Evolutionary conservation across 2,888 invertebrate species (phyloP), one percentile per base, ranked within the genome.

Genomic region (Hyposoter dolosus): DNA sequence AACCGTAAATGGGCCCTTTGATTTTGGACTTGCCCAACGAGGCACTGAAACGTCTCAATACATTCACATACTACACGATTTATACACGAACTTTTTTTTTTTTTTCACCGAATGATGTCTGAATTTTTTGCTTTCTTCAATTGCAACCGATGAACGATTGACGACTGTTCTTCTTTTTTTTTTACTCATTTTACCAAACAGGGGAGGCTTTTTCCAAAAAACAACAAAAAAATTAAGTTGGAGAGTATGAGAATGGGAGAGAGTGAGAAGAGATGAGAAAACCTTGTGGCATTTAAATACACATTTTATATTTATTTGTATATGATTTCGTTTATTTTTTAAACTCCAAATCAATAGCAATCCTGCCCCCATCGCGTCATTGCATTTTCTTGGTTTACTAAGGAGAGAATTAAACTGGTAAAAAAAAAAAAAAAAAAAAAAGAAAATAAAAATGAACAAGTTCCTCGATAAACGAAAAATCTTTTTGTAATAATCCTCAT

Each of bases 251-350:
- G 10, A 45, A n/a, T 40, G 87, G 79, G 28, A 40, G 43, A 35
- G 35, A 35, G 32, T 23, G 43, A 71, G 2, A 3, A 43, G 17
- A 47, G 88, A 80, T 82, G 85, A 87, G 81, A 85, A 87, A 69
- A 89, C 86, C 89, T 90, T 90, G 90, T 91, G 90, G 91, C 92
- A 91, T 91, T 91, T 91, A 90, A 92, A 92, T 92, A 92, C 90
- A 92, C 88, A 88, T 91, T 92, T 92, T 92, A 90, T 92, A 92
- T 92, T 92, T 91, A 92, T 92, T 92, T 91, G 88, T 91, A 91
- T 89, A 85, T 90, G 77, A 84, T 88, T 89, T 86, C 78, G 82
- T 90, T 83, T 77, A 84, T 88, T 83, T 79, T 84, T 71, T 65
- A 77, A 85, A 68, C 50, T 76, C 17, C 15, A 76, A 78, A 43